Base-by-base conservation (phyloP, 2,888 invertebrate species). In the Caenorhabditis sp. region DNA sequence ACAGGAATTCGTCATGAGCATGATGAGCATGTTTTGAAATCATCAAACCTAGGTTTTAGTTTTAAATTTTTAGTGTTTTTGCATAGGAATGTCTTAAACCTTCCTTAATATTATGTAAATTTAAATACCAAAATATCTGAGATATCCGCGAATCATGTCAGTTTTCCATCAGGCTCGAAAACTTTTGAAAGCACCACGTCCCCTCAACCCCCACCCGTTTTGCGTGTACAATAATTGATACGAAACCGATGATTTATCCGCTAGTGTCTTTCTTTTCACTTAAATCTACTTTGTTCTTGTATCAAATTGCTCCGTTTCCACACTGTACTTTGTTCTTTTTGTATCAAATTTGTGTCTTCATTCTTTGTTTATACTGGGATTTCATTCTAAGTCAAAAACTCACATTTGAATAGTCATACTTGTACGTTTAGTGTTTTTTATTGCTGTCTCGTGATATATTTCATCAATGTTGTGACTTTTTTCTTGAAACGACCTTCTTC, bases 181-280 rank as follows among this genome's bases (percentile, higher is more conserved):
- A 15, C 35, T 39, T 11, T 20, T n/a, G 9, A 35, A 39, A 39
- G 22, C 26, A 39, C 20, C 43, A n/a, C n/a, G n/a, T n/a, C 39
- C 32, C 30, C 43, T 17, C 35, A 35, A n/a, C n/a, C n/a, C n/a
- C n/a, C n/a, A n/a, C n/a, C n/a, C 27, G 63, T 68, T 50, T 70
- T 70, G 70, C 59, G 70, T 70, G 70, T 70, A 70, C 70, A 70
- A 59, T 53, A 24, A 35, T 53, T 41, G 59, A 53, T 70, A 53
- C 52, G 52, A 73, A 73, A 73, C 72, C 63, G 63, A 63, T 73
- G 58, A 73, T 62, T 58, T 43, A 62, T 58, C 50, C 56, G 72
- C 63, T 73, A 73, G 72, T 73, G 72, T 73, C 72, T 73, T 73
- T 73, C 72, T 48, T 13, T 35, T 48, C 35, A 41, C 35, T 68